Percentiles rank a stretch among this genome's conserved stretches.
These are phyloP conservation scores for Bacillus rossius DNA, from an alignment of 1,140 invertebrate genomes.

Conservation along the genomic window DNA sequence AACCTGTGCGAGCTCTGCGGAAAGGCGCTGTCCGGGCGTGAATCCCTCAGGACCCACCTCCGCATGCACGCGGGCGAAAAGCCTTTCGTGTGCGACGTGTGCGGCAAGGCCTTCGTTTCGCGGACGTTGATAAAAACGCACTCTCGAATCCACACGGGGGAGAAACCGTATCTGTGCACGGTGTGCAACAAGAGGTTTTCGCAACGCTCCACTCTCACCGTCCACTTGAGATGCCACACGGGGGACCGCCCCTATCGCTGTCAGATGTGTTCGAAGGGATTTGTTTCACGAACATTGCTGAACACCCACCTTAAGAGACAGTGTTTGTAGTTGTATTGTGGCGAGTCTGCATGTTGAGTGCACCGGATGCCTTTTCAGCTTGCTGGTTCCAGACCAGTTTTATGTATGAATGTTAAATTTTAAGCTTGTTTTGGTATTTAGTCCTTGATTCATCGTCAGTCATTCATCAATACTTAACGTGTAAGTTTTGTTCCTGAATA, in stretches of 20 bases:
- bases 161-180: conserved; percentile 40
- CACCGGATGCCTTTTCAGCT: too few species aligned
- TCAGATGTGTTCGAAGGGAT: conserved; percentile 18
- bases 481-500: too few species aligned
- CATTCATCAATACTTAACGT: too few species aligned
- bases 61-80: conserved; percentile 57
- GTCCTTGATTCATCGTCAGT: too few species aligned
- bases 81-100: conserved; percentile 41
- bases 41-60: conserved; percentile 80
- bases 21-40: conserved; percentile 47
- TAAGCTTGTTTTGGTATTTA: too few species aligned
- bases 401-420: too few species aligned
- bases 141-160: conserved; percentile 47
- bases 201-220: conserved; percentile 28
- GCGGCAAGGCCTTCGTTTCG: conserved; percentile 46
- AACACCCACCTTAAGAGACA: neutral
- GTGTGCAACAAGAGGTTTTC: conserved; percentile 40
- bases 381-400: too few species aligned
- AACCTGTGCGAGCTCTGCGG: conserved; percentile 40
- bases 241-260: conserved; percentile 37
- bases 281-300: conserved; percentile 12
- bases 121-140: conserved; percentile 44
- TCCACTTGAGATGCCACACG: conserved; percentile 40
- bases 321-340: too few species aligned
- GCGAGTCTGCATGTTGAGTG: too few species aligned